These are phyloP conservation scores for Mesochorus sp. DNA, from an alignment of 2,888 invertebrate species.

Conservation along the genomic window DNA sequence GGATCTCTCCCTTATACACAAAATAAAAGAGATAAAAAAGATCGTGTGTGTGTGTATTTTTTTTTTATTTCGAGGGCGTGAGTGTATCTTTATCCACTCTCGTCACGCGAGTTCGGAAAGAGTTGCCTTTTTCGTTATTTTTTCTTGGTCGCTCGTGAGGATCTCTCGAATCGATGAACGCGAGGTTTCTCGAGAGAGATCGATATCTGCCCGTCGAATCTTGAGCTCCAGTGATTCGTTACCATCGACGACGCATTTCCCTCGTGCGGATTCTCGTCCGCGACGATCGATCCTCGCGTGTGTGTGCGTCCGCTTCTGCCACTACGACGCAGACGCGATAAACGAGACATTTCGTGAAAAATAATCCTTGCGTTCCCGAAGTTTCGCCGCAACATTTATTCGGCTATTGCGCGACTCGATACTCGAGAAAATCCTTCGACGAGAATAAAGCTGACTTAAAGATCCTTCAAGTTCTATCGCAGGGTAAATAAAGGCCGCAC, in stretches of 20 bases:
- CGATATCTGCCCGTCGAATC: slow-evolving; percentile 58
- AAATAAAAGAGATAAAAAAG: slow-evolving; percentile 14
- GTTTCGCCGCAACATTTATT: slow-evolving; percentile 24
- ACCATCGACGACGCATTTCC: slow-evolving; percentile 27
- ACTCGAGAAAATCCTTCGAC: neutral
- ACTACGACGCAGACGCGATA: neutral
- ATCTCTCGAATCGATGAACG: slow-evolving; percentile 47
- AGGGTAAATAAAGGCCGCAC: too few relatives aligned
- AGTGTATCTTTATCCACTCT: slow-evolving; percentile 58
- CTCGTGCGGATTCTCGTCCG: slow-evolving; percentile 12
- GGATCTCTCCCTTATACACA: slow-evolving; percentile 4
- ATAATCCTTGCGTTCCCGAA: neutral
- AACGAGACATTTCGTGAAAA: neutral
- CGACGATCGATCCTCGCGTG: too few relatives aligned
- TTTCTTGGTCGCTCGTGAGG: neutral
- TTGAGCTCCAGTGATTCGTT: slow-evolving; percentile 50
- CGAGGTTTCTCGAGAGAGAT: slow-evolving; percentile 42
- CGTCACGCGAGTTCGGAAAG: slow-evolving; percentile 53
- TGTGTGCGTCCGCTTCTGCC: too few relatives aligned
- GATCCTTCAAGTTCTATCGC: slow-evolving; percentile 24
- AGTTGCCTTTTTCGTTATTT: neutral
- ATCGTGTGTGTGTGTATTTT: neutral
- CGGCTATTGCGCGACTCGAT: neutral
- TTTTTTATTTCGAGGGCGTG: slow-evolving; percentile 36
- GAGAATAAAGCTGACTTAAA: slow-evolving; percentile 28